phyloP scores from a whole-genome alignment of 2,888 invertebrate species.

The Chesias legatella region DNA sequence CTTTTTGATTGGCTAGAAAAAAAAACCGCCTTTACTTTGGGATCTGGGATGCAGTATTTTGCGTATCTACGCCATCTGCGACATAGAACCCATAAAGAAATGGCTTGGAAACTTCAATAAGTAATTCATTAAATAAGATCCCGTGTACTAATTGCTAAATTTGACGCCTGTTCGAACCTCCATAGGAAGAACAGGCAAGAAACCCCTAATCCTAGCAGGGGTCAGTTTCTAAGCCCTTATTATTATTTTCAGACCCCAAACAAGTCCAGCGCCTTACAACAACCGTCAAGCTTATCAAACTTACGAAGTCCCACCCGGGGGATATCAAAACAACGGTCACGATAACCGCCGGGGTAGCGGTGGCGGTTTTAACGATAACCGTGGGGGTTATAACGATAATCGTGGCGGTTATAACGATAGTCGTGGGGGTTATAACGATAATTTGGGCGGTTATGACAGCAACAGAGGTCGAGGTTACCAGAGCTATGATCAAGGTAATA shows the following conservation, averaged over 20 bases:
- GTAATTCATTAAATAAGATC: too few relatives aligned
- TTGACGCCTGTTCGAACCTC: too few relatives aligned
- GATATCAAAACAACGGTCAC: conserved; percentile 42
- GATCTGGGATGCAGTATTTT: too few relatives aligned
- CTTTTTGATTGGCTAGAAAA: too few relatives aligned
- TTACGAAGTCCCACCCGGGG: conserved; percentile 60
- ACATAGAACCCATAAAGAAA: too few relatives aligned
- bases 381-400: conserved; percentile 16
- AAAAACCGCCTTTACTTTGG: too few relatives aligned
- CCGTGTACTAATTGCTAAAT: too few relatives aligned
- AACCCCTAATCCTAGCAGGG: too few relatives aligned
- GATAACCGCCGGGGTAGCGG: conserved; percentile 29
- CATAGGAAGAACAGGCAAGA: too few relatives aligned
- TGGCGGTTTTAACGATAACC: conserved; percentile 14
- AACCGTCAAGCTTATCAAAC: conserved; percentile 54
- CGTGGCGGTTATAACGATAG: conserved; percentile 34
- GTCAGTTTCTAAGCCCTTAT: too few relatives aligned
- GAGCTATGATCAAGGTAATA: conserved; percentile 27
- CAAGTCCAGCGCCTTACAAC: conserved; percentile 40
- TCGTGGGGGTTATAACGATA: conserved; percentile 28
- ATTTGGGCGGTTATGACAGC: conserved; percentile 29
- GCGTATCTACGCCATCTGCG: too few relatives aligned
- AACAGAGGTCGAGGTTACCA: conserved; percentile 22
- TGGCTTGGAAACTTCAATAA: too few relatives aligned
- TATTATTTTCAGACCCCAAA: conserved; percentile 48